Conservation (phyloP, 2,113 vertebrate genomes). For the Coregonus clupeaformis region DNA sequence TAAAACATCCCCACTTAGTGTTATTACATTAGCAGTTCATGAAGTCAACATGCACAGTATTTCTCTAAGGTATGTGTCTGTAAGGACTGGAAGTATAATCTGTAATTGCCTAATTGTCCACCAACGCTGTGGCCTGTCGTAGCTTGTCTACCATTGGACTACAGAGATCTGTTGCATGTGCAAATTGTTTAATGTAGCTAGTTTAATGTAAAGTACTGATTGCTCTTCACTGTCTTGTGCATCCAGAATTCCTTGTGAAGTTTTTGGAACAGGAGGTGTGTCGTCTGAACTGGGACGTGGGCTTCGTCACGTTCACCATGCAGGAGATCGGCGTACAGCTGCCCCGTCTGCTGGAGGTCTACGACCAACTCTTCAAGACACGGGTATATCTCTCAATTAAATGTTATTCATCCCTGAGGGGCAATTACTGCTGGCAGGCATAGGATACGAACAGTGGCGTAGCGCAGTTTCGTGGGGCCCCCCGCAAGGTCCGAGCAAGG, state of each 20-base stretch:
- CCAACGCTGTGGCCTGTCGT: constrained; percentile 33
- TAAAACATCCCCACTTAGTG: background rate
- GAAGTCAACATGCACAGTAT: constrained; percentile 3
- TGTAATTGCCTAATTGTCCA: constrained; percentile 37
- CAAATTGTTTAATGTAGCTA: background rate
- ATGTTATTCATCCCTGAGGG: background rate
- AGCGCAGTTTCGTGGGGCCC: too few species aligned
- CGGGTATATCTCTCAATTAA: constrained; percentile 73
- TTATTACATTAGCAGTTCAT: constrained; percentile 43
- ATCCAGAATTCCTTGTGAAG: constrained; percentile 89
- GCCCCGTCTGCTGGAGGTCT: constrained; percentile 89
- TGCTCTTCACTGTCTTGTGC: constrained; percentile 4
- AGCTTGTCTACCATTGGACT: constrained; percentile 41
- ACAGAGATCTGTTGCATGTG: constrained; percentile 7
- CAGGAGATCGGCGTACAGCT: constrained; percentile 90
- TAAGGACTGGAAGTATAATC: constrained; percentile 10
- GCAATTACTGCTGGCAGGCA: too few species aligned
- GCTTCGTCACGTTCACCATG: constrained; percentile 92
- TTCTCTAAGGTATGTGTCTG: constrained; percentile 19
- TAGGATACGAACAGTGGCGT: too few species aligned
- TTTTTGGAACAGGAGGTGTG: constrained; percentile 95
- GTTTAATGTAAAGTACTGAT: constrained; percentile 1
- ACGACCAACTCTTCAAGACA: constrained; percentile 95
- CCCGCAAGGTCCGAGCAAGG: too few species aligned
- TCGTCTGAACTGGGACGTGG: constrained; percentile 87